Conservation (phyloP, 2,797 vertebrate species). For the Pantherophis alleghaniensis region DNA sequence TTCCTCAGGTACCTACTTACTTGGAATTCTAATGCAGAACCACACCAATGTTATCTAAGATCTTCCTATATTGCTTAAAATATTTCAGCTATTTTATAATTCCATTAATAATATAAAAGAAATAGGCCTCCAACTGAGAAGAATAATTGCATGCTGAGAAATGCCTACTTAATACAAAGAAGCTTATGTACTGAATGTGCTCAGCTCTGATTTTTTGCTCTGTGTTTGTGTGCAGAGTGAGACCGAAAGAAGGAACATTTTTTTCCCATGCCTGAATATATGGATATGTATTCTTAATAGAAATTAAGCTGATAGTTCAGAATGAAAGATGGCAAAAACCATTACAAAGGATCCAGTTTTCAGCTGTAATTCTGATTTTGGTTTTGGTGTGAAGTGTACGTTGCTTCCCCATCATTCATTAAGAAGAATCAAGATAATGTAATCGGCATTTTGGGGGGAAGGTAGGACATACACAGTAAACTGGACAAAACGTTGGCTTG, state of each 20-base stretch:
- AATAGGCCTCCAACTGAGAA: conserved; percentile 10
- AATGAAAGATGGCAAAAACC: conserved; percentile 28
- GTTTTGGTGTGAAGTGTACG: neutral
- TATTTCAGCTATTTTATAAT: conserved; percentile 18
- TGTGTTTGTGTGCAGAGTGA: conserved; percentile 26
- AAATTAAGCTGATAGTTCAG: conserved; percentile 9
- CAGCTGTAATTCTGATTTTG: conserved; percentile 38
- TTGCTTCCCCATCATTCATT: neutral
- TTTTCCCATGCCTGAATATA: neutral
- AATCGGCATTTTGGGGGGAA: neutral
- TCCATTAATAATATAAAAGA: conserved; percentile 26
- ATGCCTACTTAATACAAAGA: conserved; percentile 25
- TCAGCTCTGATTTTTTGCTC: conserved; percentile 15
- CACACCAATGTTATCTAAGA: neutral
- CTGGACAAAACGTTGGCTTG: neutral
- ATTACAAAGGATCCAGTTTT: conserved; percentile 63
- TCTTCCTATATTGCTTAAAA: neutral
- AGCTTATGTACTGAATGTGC: conserved; percentile 20
- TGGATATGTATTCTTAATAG: neutral
- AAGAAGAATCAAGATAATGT: neutral
- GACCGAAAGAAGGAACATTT: neutral
- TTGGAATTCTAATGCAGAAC: neutral
- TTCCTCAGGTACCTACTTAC: neutral
- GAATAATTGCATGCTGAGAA: conserved; percentile 31
- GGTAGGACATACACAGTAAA: neutral